Evolutionary conservation across 2,888 invertebrate species (phyloP), one percentile per base, ranked within the genome.

Genomic region (Drosophila eohydei): DNA sequence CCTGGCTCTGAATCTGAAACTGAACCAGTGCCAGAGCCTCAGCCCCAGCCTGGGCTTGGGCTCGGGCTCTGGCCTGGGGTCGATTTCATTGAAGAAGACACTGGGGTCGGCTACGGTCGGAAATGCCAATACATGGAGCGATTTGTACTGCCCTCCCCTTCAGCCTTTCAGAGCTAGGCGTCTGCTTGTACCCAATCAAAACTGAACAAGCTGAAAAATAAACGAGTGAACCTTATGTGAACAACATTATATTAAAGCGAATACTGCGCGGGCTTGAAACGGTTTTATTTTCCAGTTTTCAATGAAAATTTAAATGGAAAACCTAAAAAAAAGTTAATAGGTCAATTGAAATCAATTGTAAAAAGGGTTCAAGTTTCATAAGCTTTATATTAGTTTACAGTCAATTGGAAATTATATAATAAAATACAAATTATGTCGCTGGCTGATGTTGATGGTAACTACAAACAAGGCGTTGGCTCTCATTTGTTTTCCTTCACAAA

Each of bases 51-150:
- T 44, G 32, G 51, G 43, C 43, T 46, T 61, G 46, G 58, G 50
- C 58, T 26, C 55, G 34, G 38, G 40, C 40, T 40, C 56, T 50
- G 61, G 56, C 66, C 78, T 65, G 68, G 72, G 71, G 68, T 89
- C 80, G 78, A 85, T 84, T 88, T 80, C 78, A 88, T 52, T 52
- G 51, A 52, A 36, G 51, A 52, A 52, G 51, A 36, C 36, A 52
- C 51, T 67, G 68, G 65, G 54, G 55, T 58, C 30, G 32, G 11
- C 71, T 65, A 58, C 66, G 63, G 68, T 80, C 83, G 89, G 88
- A 84, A 88, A 84, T 83, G 89, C 84, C 89, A 89, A 83, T 88
- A 86, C 79, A 59, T 74, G 67, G 52, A 54, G 60, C 34, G 63
- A 57, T 58, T 59, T 55, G 41, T 48, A 41, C 40, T 50, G 34